phyloP scores from a whole-genome alignment of 2,113 vertebrate species.

The Carettochelys insculpta region DNA sequence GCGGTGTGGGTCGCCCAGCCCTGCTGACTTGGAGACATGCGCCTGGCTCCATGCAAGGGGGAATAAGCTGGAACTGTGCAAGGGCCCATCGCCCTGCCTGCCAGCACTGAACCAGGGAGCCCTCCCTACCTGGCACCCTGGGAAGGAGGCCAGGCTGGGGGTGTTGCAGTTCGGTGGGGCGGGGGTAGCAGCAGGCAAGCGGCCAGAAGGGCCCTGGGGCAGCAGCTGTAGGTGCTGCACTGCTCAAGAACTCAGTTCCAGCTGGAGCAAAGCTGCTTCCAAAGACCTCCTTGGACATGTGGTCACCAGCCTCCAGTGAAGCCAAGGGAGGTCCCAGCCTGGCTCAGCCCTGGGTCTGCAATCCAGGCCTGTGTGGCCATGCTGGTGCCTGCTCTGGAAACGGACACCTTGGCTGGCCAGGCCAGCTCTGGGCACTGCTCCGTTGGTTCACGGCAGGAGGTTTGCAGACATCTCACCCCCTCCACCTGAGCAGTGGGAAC shows the following conservation, averaged over 20 bases:
- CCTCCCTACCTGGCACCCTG: too few species aligned
- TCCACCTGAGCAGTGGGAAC: background rate
- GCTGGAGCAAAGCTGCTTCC: background rate
- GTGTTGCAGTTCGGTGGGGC: background rate
- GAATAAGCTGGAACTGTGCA: background rate
- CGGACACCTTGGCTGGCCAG: background rate
- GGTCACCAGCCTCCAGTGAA: too few species aligned
- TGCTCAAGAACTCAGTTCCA: background rate
- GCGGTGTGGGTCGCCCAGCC: too few species aligned
- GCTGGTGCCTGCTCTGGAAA: background rate
- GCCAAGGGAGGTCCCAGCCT: background rate
- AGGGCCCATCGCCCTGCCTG: background rate
- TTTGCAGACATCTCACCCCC: background rate
- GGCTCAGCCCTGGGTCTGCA: fast-evolving
- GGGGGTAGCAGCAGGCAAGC: too few species aligned
- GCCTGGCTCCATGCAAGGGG: too few species aligned
- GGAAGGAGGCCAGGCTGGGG: background rate
- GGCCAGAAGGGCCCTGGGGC: background rate
- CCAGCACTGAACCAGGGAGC: background rate
- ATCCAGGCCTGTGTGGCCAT: background rate
- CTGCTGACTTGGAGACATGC: background rate
- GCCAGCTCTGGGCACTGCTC: background rate
- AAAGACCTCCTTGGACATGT: too few species aligned
- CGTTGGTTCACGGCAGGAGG: background rate
- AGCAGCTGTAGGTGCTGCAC: too few species aligned